Evolutionary conservation across 2,888 invertebrate species (phyloP).

Genomic region (Sarcophaga variegata): DNA sequence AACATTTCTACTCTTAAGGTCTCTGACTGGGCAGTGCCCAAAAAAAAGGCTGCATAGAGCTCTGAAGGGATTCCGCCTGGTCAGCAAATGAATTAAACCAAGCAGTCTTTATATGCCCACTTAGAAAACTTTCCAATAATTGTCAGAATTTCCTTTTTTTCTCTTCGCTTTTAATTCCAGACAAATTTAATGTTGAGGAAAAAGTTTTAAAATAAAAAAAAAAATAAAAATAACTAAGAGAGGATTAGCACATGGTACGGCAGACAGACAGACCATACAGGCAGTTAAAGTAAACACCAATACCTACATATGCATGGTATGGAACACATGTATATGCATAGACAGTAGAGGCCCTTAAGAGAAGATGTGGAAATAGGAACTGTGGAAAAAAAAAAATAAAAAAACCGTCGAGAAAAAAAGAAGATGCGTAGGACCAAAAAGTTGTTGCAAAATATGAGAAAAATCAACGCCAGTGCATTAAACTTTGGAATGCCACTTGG

Average conservation of each 20-base stretch:
- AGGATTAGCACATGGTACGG: background rate
- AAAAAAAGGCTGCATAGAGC: background rate
- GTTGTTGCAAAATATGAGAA: slow-evolving; percentile 15
- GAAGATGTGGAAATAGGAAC: slow-evolving; percentile 17
- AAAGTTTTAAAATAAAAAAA: slow-evolving; percentile 34
- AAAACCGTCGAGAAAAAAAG: background rate
- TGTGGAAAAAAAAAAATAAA: background rate
- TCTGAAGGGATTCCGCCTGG: background rate
- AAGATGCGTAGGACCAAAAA: slow-evolving; percentile 59
- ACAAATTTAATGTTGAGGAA: slow-evolving; percentile 62
- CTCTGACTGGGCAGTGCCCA: slow-evolving; percentile 27
- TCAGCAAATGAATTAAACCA: background rate
- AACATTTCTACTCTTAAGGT: slow-evolving; percentile 27
- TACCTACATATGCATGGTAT: background rate
- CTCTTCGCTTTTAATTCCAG: slow-evolving; percentile 16
- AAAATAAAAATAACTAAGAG: background rate
- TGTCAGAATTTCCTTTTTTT: slow-evolving; percentile 40
- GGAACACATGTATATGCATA: background rate
- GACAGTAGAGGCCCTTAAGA: background rate
- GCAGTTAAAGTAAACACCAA: slow-evolving; percentile 14
- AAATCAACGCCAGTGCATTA: slow-evolving; percentile 59
- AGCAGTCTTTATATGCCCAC: slow-evolving; percentile 52
- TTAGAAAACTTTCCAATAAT: slow-evolving; percentile 59
- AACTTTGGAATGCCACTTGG: slow-evolving; percentile 66
- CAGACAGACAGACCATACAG: background rate